A percentile compares a stretch with the other conserved stretches of the same genome.
Evolutionary conservation across 2,888 invertebrate species (phyloP).

Genomic region (Hanleya hanleyi): DNA sequence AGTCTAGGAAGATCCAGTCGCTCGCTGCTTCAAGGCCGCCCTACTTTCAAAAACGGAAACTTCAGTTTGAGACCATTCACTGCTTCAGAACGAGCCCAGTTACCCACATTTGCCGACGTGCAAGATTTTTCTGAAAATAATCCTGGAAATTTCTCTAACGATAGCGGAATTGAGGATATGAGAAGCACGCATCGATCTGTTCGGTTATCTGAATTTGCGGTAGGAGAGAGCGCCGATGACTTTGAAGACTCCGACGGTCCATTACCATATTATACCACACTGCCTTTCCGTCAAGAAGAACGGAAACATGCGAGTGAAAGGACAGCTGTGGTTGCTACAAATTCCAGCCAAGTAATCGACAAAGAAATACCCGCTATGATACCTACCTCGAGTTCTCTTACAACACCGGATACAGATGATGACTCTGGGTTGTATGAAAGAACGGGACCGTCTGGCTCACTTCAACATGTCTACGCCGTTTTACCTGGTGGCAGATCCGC

Average conservation of each 20-base stretch:
- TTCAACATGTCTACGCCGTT: not conserved
- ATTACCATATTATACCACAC: not conserved
- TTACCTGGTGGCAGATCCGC: not conserved
- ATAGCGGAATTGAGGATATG: not conserved
- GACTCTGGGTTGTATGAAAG: not conserved
- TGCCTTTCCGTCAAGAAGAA: not conserved
- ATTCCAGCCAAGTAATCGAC: too few relatives aligned
- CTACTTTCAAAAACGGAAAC: slow-evolving; percentile 45
- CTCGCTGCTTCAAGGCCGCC: slow-evolving; percentile 31
- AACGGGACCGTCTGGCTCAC: not conserved
- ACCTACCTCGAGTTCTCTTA: too few relatives aligned
- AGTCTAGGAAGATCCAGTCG: slow-evolving; percentile 42
- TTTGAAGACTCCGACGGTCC: slow-evolving; percentile 3
- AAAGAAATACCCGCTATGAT: too few relatives aligned
- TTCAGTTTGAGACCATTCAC: slow-evolving; percentile 44
- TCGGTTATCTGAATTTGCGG: not conserved
- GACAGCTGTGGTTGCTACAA: not conserved
- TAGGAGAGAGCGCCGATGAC: slow-evolving; percentile 9
- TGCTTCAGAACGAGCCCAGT: slow-evolving; percentile 19
- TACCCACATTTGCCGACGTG: slow-evolving; percentile 34
- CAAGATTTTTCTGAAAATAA: not conserved
- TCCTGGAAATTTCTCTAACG: not conserved
- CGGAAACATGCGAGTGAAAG: not conserved
- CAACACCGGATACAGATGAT: not conserved
- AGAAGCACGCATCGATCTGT: not conserved